Evolutionary conservation across 1,140 invertebrate genomes (phyloP), one percentile per base, ranked within the genome.

Genomic region (Holotrichia oblita): DNA sequence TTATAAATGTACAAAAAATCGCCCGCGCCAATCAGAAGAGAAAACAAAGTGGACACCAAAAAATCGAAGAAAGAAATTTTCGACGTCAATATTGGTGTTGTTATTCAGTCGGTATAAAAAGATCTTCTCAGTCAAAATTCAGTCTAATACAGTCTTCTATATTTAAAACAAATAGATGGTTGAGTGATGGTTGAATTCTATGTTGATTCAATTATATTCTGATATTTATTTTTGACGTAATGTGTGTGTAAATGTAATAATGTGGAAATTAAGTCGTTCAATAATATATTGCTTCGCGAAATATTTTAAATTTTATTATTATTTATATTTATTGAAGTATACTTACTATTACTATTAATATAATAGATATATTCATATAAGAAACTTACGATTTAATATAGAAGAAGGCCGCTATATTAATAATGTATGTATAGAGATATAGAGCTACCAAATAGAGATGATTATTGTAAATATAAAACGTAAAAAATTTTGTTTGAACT

Each of bases 81-180:
- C 41, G 41, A 48, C 75, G 75, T 76, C 17, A 76, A 76, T 61
- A 55, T 76, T 61, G 76, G 76, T 77, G 76, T 61, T 77, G 73
- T 72, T 40, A 22, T 61, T 77, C 55, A 64, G 76, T 77, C 76
- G 55, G 55, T 9, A 8, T 74, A 40, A 20, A 42, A 48, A 48
- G 73, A 48, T 44, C 24, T 76, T 34, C 42, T 76, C 74, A 76
- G 74, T 76, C 74, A 76, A 76, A 34, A 44, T 76, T 76, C 74
- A 76, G 74, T 77, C 76, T 64, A 72, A 64, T 77, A 72, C 76
- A 77, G 76, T 77, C 76, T 77, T 77, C 76, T 77, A 76, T 41
- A 74, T 24, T 74, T 74, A 17, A 69, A 69, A 64, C 2, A 34
- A 34, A 34, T n/a, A 55, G 14, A 17, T 55, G 48, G 48, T 69